Evolutionary conservation across 2,113 vertebrate species (phyloP), one percentile per base, ranked within the genome.

Genomic region (Proterorhinus semilunaris): DNA sequence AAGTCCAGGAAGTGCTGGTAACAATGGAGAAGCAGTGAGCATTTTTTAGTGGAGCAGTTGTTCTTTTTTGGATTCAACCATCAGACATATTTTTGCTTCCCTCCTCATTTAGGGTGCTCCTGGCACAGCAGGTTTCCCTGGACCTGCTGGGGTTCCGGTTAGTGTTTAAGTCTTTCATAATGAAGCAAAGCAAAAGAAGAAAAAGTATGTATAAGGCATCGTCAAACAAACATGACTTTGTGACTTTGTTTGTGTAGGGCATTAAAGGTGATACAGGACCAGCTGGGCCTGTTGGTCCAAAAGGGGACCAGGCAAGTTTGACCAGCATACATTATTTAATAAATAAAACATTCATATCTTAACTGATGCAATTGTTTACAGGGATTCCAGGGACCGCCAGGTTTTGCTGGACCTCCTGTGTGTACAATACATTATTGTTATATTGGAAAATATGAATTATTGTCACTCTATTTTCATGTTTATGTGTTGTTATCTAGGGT

Each of bases 311-410:
- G 93, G 97, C 97, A 82, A 64, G 82, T 17, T 10, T 16, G 47
- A 44, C 44, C 57, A 7, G 2, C 46, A 6, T 7, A 15, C 9
- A 53, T 12, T 45, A 10, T 67, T 17, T 36, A 36, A 17, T 7
- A 17, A 21, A 10, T 3, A 4, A 45, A 36, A 53, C 51, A 10
- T 63, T 44, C 1, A 43, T 71, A 8, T 76, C 63, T 78, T n/a
- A 10, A 13, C 36, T 59, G 58, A 43, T 42, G 15, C 36, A 61
- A 61, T 66, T 71, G 12, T 86, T 77, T 27, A 0, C 70, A 98
- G 97, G 97, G 97, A 69, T 98, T 97, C 84, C 93, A 93, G 93
- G 97, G 97, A 80, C 92, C 92, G 51, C 94, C 96, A 0, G 96
- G 97, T 71, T 98, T 98, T 77, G 96, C 95, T 0, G 97, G 97